Evolutionary conservation across 1,140 invertebrate genomes (phyloP), one percentile per base, ranked within the genome.

Genomic region (Panulirus ornatus): DNA sequence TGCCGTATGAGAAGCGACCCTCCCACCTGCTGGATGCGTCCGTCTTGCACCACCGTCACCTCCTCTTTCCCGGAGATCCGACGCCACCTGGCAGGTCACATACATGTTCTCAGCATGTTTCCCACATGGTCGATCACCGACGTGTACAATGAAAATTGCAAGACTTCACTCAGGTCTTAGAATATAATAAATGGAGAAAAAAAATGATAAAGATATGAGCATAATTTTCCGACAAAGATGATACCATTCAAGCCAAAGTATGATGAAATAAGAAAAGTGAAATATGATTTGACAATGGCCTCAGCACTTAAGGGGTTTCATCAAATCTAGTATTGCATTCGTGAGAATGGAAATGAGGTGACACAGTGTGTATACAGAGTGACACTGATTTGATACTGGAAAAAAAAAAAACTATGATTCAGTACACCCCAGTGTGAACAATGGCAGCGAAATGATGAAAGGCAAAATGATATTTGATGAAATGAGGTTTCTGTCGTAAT

Each of bases 11-110:
- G 78, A 0, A 93, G 84, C 0, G 92, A 92, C 38, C 93, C 93
- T 30, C 92, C 92, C 38, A 93, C 82, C 71, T 93, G 93, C 14
- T 92, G 78, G 36, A 93, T 81, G 47, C 93, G 84, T 5, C 88
- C 91, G 58, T 92, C 92, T 40, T 92, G 91, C 47, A 89, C 88
- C 36, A 89, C 88, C 0, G 88, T 38, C n/a, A 76, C 66, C 83
- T 92, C 90, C 38, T 88, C 81, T 14, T 91, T 90, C 22, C 85
- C 84, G 30, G 19, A 76, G 42, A 91, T 27, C 11, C 78, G 38
- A n/a, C 87, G 88, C 84, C 88, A 90, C 47, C 88, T 90, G 58
- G 3, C 30, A 54, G 85, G 81, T 70, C 63, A 84, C 81, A 70
- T n/a, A 9, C 51, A 27, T 27, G 8, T 81, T 54, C 51, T 51